These are phyloP conservation scores for Agraylea sexmaculata DNA, from an alignment of 1,140 invertebrate species.

Conservation along the genomic window DNA sequence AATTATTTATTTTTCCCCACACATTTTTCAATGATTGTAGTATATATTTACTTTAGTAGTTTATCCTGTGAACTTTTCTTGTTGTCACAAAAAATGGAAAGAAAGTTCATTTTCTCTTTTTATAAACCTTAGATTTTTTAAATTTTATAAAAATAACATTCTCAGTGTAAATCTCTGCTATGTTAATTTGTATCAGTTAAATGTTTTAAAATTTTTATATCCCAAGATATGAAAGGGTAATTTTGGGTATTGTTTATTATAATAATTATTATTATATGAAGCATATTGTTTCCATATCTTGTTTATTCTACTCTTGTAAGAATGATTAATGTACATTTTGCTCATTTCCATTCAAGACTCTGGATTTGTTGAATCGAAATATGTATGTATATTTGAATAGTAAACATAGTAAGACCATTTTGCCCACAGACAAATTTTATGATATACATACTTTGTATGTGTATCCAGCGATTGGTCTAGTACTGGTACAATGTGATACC, in stretches of 20 bases:
- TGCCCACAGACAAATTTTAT: constrained; percentile 8
- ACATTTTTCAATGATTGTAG: too few relatives aligned
- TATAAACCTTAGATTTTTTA: too few relatives aligned
- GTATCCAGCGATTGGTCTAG: constrained; percentile 15
- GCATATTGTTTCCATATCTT: not conserved
- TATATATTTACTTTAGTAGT: too few relatives aligned
- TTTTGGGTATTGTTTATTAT: not conserved
- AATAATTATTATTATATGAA: not conserved
- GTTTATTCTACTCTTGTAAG: not conserved
- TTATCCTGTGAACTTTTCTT: too few relatives aligned
- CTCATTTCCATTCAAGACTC: too few relatives aligned
- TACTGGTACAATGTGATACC: constrained; percentile 21
- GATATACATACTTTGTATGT: constrained; percentile 11
- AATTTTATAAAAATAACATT: too few relatives aligned
- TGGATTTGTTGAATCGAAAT: too few relatives aligned
- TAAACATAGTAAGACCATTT: constrained; percentile 3
- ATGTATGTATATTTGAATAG: too few relatives aligned
- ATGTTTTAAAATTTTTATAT: not conserved
- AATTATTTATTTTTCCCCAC: too few relatives aligned
- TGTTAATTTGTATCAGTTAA: not conserved
- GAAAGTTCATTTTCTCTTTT: too few relatives aligned
- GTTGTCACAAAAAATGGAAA: too few relatives aligned
- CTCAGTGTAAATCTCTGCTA: too few relatives aligned
- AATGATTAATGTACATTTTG: not conserved
- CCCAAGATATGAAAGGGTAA: not conserved